Evolutionary conservation across 2,113 vertebrate species (phyloP), one percentile per base, ranked within the genome.

Genomic region (Lathamus discolor): DNA sequence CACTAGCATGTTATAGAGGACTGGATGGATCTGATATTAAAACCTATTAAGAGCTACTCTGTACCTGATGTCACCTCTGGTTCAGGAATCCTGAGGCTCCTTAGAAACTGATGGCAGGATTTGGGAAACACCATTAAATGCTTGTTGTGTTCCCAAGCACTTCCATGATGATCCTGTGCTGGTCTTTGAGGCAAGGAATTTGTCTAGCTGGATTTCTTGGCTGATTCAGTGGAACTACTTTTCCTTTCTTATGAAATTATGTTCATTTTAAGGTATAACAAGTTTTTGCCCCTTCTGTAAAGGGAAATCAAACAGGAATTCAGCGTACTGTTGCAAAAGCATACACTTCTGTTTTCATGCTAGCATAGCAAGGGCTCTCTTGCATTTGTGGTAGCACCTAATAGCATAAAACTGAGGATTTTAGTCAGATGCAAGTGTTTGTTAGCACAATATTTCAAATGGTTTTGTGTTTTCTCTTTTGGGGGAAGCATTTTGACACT

Each of bases 401-500:
- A 28, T 59, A 77, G 17, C n/a, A 12, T 73, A 72, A 78, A 92
- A 29, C 33, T 27, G 74, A 64, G 27, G 23, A 10, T 39, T 44
- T 83, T n/a, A 19, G 18, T 82, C 70, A 39, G 28, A 23, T 10
- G 13, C n/a, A 72, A 8, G 19, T 44, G 7, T 59, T 69, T 27
- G 15, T 68, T 67, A 46, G 70, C 9, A 4, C 22, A 24, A 6
- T 35, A 11, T 61, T 89, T 86, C 17, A 66, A 10, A 23, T 68
- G 10, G 20, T 4, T 63, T 88, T 85, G n/a, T 64, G 31, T 69
- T 69, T 67, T 87, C 80, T 64, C 29, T 83, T 39, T 49, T 48
- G 92, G 54, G 68, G 67, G 39, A 95, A 99, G 99, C 99, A 99
- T 96, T 99, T 99, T 96, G 99, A 99, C 67, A 98, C 99, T 0